Evolutionary conservation across 2,113 vertebrate genomes (phyloP).

Genomic region (Stigmatopora nigra): DNA sequence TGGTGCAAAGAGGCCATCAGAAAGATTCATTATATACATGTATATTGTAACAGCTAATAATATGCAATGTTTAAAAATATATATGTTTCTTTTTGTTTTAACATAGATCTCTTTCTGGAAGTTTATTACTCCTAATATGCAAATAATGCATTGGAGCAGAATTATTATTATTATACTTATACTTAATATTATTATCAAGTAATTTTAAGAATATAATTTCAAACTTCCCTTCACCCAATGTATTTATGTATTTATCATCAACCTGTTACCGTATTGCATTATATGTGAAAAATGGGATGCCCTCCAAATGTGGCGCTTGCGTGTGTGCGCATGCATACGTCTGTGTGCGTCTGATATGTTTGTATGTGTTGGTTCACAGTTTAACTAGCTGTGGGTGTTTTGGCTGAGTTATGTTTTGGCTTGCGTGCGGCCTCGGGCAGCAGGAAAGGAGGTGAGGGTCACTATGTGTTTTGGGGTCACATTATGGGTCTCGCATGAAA

Average conservation of each 20-base stretch:
- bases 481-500: slow-evolving; percentile 51
- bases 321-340: slow-evolving; percentile 8
- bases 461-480: slow-evolving; percentile 61
- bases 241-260: neutral
- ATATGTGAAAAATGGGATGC: neutral
- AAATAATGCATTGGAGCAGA: neutral
- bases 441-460: slow-evolving; percentile 18
- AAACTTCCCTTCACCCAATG: no score
- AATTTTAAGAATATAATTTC: no score
- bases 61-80: neutral
- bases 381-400: slow-evolving; percentile 48
- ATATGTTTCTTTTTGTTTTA: neutral
- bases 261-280: neutral
- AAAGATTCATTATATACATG: slow-evolving; percentile 12
- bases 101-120: neutral
- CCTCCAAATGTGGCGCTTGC: neutral
- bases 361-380: slow-evolving; percentile 10
- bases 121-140: neutral
- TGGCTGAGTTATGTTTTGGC: slow-evolving; percentile 52
- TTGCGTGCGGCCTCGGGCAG: slow-evolving; percentile 48
- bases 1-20: slow-evolving; percentile 11
- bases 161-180: no score
- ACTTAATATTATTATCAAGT: no score
- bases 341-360: slow-evolving; percentile 15
- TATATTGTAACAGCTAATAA: neutral